phyloP scores from a whole-genome alignment of 2,113 vertebrate species.

The Cheirogaleus medius region DNA sequence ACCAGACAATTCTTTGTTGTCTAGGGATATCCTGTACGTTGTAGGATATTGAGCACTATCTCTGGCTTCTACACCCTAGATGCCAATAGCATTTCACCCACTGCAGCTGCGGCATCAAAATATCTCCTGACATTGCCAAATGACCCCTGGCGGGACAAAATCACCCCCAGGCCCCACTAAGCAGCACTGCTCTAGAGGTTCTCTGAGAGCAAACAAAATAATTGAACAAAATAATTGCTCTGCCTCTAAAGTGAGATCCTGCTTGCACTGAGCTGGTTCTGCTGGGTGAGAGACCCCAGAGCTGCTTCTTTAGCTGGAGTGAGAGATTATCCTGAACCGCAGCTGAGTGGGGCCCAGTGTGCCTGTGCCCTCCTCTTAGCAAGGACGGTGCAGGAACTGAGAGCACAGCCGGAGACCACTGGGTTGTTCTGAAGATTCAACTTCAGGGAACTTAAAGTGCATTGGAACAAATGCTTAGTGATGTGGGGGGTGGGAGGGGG shows the following conservation, averaged over 20 bases:
- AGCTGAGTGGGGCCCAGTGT: neutral
- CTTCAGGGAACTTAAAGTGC: neutral
- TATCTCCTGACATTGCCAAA: neutral
- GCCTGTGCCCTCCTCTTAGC: neutral
- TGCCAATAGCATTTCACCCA: neutral
- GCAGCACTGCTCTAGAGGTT: neutral
- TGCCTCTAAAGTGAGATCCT: neutral
- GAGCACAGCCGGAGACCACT: neutral
- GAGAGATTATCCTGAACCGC: neutral
- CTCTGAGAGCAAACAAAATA: slow-evolving; percentile 23
- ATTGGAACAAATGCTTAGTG: neutral
- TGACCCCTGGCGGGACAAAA: neutral
- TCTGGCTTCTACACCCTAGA: neutral
- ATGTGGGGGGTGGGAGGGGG: rapidly evolving
- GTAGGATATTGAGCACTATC: neutral
- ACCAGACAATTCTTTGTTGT: neutral
- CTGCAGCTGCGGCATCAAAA: neutral
- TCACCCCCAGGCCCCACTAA: neutral
- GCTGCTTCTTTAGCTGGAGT: neutral
- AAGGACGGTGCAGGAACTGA: neutral
- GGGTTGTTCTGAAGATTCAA: neutral
- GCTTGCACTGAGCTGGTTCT: neutral
- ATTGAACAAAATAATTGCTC: slow-evolving; percentile 13
- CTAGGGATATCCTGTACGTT: neutral
- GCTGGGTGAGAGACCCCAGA: neutral